A percentile compares a stretch with the other conserved stretches of the same genome.
phyloP scores from a whole-genome alignment of 2,888 invertebrate genomes.

The Leucophenga montana region DNA sequence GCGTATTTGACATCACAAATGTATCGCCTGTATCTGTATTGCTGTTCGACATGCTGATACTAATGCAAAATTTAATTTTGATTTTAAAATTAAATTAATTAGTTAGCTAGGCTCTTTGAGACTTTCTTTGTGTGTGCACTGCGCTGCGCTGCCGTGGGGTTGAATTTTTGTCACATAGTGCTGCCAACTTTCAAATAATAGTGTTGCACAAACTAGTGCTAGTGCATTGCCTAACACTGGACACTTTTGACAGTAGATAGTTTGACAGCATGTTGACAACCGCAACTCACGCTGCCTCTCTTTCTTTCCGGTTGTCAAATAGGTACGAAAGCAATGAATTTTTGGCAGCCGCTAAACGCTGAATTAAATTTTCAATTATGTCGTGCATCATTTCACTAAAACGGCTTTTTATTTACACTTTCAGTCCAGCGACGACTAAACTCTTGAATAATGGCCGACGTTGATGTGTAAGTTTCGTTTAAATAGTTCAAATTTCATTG shows the following conservation, averaged over 20 bases:
- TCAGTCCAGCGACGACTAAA: conserved; percentile 66
- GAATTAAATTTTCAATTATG: conserved; percentile 55
- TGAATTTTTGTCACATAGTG: not conserved
- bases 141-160: too few species aligned
- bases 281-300: conserved; percentile 43
- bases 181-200: not conserved
- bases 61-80: conserved; percentile 71
- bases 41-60: conserved; percentile 68
- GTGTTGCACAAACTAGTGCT: not conserved
- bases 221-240: not conserved
- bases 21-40: conserved; percentile 72
- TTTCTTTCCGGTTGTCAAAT: conserved; percentile 74
- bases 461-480: conserved; percentile 82
- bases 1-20: conserved; percentile 46
- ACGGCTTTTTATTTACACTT: conserved; percentile 52
- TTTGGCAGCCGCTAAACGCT: conserved; percentile 36
- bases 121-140: too few species aligned
- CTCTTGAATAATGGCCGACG: conserved; percentile 82
- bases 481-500: not conserved
- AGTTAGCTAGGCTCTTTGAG: too few species aligned
- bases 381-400: conserved; percentile 56
- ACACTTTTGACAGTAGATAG: conserved; percentile 18
- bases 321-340: conserved; percentile 64
- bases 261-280: conserved; percentile 43
- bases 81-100: not conserved